These are phyloP conservation scores for Zaprionus vittiger DNA, from an alignment of 1,140 invertebrate genomes.

Conservation along the genomic window DNA sequence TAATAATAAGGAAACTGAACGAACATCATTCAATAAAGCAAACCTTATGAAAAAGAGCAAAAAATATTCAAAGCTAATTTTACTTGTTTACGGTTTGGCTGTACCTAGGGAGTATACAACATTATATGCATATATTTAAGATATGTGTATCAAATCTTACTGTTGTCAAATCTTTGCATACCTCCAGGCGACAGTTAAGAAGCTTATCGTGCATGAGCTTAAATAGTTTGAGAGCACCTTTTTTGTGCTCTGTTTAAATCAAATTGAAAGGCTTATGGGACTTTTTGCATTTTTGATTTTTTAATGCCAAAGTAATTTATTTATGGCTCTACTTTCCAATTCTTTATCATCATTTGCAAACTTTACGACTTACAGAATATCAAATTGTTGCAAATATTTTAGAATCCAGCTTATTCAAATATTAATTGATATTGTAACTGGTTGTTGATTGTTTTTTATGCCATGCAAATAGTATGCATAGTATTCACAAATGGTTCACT, in stretches of 20 bases:
- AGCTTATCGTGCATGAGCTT: constrained; percentile 30
- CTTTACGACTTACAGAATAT: neutral
- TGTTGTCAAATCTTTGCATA: constrained; percentile 31
- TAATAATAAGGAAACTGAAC: constrained; percentile 50
- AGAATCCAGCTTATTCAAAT: no score
- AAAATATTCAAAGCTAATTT: constrained; percentile 21
- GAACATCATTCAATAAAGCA: constrained; percentile 71
- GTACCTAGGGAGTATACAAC: neutral
- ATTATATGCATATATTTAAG: neutral
- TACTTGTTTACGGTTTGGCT: neutral
- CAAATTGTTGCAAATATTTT: no score
- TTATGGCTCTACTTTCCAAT: no score
- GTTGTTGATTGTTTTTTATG: no score
- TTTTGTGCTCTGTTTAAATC: neutral
- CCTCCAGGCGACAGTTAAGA: constrained; percentile 9
- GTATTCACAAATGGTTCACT: neutral
- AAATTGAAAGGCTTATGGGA: neutral
- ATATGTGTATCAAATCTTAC: neutral
- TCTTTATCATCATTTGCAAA: neutral
- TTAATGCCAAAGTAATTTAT: no score
- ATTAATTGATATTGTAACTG: no score
- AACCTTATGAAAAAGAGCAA: constrained; percentile 67
- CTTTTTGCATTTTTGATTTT: neutral
- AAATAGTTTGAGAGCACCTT: neutral
- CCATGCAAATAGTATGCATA: neutral